Base-by-base conservation (phyloP, 1,140 invertebrate genomes). In the Zaprionus capensis region DNA sequence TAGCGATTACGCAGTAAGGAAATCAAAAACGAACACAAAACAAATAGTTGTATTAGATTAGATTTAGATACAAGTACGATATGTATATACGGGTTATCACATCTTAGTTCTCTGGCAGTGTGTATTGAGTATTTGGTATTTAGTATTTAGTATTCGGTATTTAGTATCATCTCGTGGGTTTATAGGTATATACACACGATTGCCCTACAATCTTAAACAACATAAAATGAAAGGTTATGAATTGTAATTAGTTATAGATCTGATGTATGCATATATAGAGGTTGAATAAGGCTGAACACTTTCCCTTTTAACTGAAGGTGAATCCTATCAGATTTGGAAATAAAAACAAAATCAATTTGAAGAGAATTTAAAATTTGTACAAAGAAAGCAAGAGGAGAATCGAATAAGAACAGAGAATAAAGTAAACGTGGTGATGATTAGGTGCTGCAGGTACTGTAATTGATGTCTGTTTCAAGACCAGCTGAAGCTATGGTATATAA, bases 1-100 rank as follows among this genome's bases (percentile, higher is more conserved):
- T 85, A 88, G 84, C 79, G 81, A 79, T 79, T 88, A 88, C 78
- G 73, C 81, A 86, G 55, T 82, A 77, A 80, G 56, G 51, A 82
- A 85, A 80, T 58, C 28, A 84, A 81, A 90, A 90, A 24, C 24
- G 1, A 17, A 44, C 15, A 44, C 6, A n/a, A 44, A n/a, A 44
- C 6, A 17, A 46, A 46, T 9, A 46, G 9, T 49, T 49, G 17
- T 49, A 20, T 51, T 22, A 77, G 46, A 61, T 83, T 83, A 83
- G 70, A 74, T 78, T 82, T 82, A 75, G 69, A 77, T 87, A 65
- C 68, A 44, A 65, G 36, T 79, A 77, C 75, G 53, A 65, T 59
- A 68, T 44, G 49, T 51, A 51, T 51, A 51, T 46, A 51, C 46
- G 61, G 71, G 31, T 78, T 44, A 68, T 58, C 69, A 73, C 69